These are phyloP conservation scores for Nasua narica DNA, from an alignment of 2,797 vertebrate genomes.

Conservation along the genomic window DNA sequence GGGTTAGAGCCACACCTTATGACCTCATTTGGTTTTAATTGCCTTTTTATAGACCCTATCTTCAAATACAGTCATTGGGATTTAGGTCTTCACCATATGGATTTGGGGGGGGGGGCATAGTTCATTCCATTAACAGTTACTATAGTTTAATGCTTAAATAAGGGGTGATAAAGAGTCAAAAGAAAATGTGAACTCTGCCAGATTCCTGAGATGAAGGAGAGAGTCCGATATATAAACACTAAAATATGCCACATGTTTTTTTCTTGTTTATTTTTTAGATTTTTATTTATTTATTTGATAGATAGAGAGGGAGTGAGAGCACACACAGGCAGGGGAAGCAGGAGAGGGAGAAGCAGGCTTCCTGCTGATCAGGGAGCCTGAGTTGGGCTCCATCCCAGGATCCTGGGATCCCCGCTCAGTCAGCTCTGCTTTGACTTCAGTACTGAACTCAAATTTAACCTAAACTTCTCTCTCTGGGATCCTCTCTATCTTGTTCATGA, in stretches of 20 bases:
- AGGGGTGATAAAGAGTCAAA: neutral
- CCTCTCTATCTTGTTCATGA: neutral
- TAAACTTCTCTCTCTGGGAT: neutral
- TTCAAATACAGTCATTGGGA: neutral
- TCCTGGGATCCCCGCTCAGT: neutral
- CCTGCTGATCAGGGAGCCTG: too few species aligned
- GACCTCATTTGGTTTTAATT: neutral
- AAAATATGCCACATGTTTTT: neutral
- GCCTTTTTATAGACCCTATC: neutral
- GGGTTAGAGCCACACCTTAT: neutral
- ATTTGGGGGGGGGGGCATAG: neutral
- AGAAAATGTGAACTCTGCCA: neutral
- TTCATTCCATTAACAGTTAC: neutral
- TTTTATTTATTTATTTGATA: too few species aligned
- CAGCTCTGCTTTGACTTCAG: neutral
- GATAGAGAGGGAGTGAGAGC: too few species aligned
- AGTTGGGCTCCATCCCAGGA: too few species aligned
- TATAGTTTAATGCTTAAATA: neutral
- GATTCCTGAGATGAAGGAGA: neutral
- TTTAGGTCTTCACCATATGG: neutral
- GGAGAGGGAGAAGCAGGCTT: too few species aligned
- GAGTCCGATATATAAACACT: neutral
- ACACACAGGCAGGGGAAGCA: too few species aligned
- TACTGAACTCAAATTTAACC: neutral
- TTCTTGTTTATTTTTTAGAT: too few species aligned